Evolutionary conservation across 2,797 vertebrate species (phyloP), one percentile per base, ranked within the genome.

Genomic region (Sphenodon punctatus): DNA sequence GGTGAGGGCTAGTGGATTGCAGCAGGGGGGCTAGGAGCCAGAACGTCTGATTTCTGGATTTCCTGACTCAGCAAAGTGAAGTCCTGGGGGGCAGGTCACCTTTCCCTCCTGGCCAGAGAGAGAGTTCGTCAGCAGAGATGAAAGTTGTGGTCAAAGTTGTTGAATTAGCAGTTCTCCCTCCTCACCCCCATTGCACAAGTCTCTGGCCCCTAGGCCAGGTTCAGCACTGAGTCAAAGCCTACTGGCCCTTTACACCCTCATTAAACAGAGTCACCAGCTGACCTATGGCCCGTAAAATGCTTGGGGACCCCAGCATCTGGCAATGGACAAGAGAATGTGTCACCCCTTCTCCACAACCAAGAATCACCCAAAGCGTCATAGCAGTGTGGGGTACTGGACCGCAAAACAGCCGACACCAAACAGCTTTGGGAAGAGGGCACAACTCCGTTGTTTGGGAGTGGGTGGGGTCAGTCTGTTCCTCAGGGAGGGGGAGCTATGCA

Each of bases 101-200:
- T 65, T 32, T 41, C 42, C 77, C 43, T 39, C 23, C n/a, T 56
- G 60, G 77, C 43, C 60, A 56, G n/a, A n/a, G 39, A 58, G 77
- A 65, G 68, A 60, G 64, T 79, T 43, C 65, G 77, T 66, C 77
- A 60, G 22, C 27, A n/a, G 32, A 71, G 69, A 72, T 79, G 77
- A 79, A 79, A 79, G 77, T 79, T 66, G 77, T 48, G 73, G 66
- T 67, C 68, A 68, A 77, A 79, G 77, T 66, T 42, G 71, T 45
- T 79, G 77, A 79, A 79, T 72, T 51, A 64, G 7, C 77, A 58
- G 51, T 68, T 61, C 66, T 79, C 76, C 70, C 41, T 63, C 51
- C 46, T 19, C n/a, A 34, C 34, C 48, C 11, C 43, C 46, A 34
- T 65, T 79, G 77, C 67, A 71, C 68, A 79, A 9, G 6, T 27